Evolutionary conservation across 2,113 vertebrate genomes (phyloP).

Genomic region (Bos indicus): DNA sequence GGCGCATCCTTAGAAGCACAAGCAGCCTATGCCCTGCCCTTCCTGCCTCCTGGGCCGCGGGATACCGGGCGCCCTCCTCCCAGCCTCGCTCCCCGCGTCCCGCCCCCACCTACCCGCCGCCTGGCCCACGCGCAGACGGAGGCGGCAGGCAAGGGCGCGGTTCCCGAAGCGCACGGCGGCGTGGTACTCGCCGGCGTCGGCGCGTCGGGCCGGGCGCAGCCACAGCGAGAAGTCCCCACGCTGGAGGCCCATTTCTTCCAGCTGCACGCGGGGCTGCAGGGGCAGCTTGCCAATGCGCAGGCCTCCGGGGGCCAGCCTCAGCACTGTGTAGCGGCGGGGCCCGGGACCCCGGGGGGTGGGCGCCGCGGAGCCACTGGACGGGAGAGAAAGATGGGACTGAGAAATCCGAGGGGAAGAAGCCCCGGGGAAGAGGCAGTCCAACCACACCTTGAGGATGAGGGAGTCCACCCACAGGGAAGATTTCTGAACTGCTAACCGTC

Average conservation of each 20-base stretch:
- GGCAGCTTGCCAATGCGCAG: slow-evolving; percentile 53
- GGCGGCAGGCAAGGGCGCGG: slow-evolving; percentile 37
- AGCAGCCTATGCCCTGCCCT: neutral
- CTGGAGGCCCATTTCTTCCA: slow-evolving; percentile 43
- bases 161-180: slow-evolving; percentile 28
- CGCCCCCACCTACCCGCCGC: slow-evolving; percentile 61
- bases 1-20: neutral
- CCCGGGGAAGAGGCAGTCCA: neutral
- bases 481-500: neutral
- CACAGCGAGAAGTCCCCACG: slow-evolving; percentile 71
- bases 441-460: neutral
- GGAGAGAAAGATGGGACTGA: neutral
- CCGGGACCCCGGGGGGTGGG: neutral
- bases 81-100: neutral
- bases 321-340: slow-evolving; percentile 37
- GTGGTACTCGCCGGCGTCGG: slow-evolving; percentile 64
- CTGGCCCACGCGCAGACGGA: slow-evolving; percentile 61
- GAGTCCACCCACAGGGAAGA: neutral
- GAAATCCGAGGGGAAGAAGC: neutral
- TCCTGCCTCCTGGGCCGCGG: neutral
- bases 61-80: neutral
- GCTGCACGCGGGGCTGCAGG: slow-evolving; percentile 39
- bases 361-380: neutral
- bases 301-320: slow-evolving; percentile 48
- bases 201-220: slow-evolving; percentile 49